Conservation (phyloP, 2,888 invertebrate species). For the Calameuta idolon region DNA sequence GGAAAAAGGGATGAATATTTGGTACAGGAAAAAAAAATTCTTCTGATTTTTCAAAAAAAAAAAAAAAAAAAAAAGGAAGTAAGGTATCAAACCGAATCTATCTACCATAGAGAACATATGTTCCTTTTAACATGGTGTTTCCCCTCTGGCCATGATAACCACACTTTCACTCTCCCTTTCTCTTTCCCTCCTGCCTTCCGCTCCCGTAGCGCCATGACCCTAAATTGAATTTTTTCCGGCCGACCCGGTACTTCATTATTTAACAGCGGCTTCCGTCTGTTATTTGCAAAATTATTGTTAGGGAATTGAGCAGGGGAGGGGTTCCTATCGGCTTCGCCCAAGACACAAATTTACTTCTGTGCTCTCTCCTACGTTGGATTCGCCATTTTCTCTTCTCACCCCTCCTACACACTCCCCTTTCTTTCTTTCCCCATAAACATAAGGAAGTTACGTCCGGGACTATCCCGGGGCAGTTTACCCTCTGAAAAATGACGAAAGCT, state of each 20-base stretch:
- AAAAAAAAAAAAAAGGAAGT: constrained; percentile 2
- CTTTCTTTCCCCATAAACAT: constrained; percentile 47
- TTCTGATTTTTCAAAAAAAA: not conserved
- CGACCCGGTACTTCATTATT: constrained; percentile 58
- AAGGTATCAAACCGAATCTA: constrained; percentile 5
- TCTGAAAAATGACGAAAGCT: not conserved
- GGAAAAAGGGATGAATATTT: constrained; percentile 4
- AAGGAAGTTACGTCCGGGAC: constrained; percentile 37
- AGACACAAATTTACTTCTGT: constrained; percentile 22
- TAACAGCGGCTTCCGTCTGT: constrained; percentile 53
- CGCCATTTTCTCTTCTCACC: not conserved
- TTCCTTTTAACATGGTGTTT: constrained; percentile 16
- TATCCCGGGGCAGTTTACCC: constrained; percentile 19
- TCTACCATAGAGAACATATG: constrained; percentile 22
- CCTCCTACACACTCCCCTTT: constrained; percentile 35
- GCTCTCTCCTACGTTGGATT: constrained; percentile 31
- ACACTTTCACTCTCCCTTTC: constrained; percentile 21
- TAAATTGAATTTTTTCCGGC: constrained; percentile 59
- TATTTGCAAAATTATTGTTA: constrained; percentile 61
- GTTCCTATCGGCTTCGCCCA: constrained; percentile 17
- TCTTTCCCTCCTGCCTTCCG: constrained; percentile 14
- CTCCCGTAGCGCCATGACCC: constrained; percentile 36
- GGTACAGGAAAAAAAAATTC: not conserved
- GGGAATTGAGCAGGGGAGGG: constrained; percentile 48
- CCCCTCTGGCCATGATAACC: constrained; percentile 8